Evolutionary conservation across 2,888 invertebrate genomes (phyloP).

Genomic region (Rhagophthalmus giganteus): DNA sequence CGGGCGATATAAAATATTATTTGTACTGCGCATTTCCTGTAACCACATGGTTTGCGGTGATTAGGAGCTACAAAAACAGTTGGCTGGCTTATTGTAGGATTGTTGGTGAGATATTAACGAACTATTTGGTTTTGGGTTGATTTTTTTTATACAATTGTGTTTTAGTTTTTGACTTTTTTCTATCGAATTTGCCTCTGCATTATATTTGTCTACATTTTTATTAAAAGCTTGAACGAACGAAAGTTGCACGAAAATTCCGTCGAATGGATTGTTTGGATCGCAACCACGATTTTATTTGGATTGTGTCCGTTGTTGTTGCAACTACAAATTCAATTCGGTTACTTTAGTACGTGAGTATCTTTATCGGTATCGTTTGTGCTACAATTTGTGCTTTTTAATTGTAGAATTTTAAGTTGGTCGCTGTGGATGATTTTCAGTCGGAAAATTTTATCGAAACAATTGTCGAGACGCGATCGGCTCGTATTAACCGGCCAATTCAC

Average conservation of each 20-base stretch:
- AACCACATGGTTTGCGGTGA: too few species aligned
- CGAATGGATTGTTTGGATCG: not conserved
- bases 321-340: slow-evolving; percentile 13
- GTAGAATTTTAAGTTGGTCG: slow-evolving; percentile 1
- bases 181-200: slow-evolving; percentile 37
- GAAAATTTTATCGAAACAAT: not conserved
- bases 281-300: slow-evolving; percentile 3
- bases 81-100: too few species aligned
- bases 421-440: slow-evolving; percentile 4
- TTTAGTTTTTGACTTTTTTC: slow-evolving; percentile 65
- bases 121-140: not conserved
- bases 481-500: slow-evolving; percentile 15
- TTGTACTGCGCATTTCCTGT: too few species aligned
- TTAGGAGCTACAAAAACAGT: too few species aligned
- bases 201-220: slow-evolving; percentile 1
- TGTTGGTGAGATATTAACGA: slow-evolving; percentile 57
- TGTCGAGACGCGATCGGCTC: not conserved
- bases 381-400: too few species aligned
- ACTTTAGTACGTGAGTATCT: slow-evolving; percentile 5
- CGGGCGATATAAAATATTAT: slow-evolving; percentile 91
- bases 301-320: slow-evolving; percentile 5
- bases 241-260: not conserved
- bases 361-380: too few species aligned
- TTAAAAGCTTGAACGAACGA: not conserved
- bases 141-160: slow-evolving; percentile 21